Percentiles rank a stretch among this genome's conserved stretches.
These are phyloP conservation scores for Diorhabda carinulata DNA, from an alignment of 1,140 invertebrate genomes.

Conservation along the genomic window DNA sequence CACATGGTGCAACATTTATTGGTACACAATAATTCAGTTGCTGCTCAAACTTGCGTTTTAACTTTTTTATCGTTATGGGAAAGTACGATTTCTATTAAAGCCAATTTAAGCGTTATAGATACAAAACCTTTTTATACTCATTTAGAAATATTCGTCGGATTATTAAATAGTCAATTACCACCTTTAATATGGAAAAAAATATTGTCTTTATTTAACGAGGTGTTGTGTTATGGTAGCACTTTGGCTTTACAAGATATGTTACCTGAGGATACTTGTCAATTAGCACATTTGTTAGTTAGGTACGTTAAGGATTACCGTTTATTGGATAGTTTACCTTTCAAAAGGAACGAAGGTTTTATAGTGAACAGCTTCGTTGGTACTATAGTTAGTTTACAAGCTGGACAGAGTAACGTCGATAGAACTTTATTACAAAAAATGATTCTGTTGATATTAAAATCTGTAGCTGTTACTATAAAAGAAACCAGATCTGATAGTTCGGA, in stretches of 20 bases:
- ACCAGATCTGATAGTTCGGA: constrained; percentile 80
- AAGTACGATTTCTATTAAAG: constrained; percentile 86
- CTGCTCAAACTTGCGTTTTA: constrained; percentile 65
- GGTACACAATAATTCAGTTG: constrained; percentile 52
- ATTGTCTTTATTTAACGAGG: constrained; percentile 80
- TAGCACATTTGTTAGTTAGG: constrained; percentile 78
- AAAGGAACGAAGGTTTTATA: constrained; percentile 38
- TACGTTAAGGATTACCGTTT: constrained; percentile 80
- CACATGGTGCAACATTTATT: constrained; percentile 60
- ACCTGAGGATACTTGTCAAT: constrained; percentile 79
- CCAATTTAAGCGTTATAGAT: constrained; percentile 82
- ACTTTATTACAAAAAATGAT: constrained; percentile 81
- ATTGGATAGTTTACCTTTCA: constrained; percentile 63
- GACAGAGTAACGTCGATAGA: constrained; percentile 56
- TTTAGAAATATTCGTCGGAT: constrained; percentile 72
- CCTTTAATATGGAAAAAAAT: constrained; percentile 80
- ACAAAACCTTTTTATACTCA: constrained; percentile 85
- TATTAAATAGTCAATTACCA: constrained; percentile 68
- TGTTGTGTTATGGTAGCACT: constrained; percentile 84
- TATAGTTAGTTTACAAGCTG: constrained; percentile 33
- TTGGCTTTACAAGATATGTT: constrained; percentile 79
- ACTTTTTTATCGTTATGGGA: constrained; percentile 84
- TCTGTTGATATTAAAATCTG: constrained; percentile 78
- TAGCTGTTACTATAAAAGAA: constrained; percentile 86
- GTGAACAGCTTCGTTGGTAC: constrained; percentile 46